Evolutionary conservation across 2,888 invertebrate species (phyloP).

Genomic region (Amphiduros pacificus): DNA sequence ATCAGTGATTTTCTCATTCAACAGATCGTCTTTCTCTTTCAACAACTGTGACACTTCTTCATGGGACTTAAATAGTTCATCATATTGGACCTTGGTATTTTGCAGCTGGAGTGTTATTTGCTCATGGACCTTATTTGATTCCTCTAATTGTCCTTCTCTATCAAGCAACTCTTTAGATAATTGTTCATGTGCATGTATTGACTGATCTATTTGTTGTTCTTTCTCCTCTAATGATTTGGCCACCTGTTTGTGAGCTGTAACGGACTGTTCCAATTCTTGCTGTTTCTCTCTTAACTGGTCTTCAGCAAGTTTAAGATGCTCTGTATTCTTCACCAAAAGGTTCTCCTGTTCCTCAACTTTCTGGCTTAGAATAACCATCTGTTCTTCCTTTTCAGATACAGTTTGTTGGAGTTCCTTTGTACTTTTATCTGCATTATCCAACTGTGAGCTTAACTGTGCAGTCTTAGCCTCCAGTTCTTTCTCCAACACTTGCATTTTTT

Average conservation of each 20-base stretch:
- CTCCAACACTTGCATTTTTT: not conserved
- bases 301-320: too few species aligned
- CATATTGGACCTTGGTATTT: not conserved
- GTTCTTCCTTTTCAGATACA: conserved; percentile 14
- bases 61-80: not conserved
- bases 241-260: too few species aligned
- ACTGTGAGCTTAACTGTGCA: conserved; percentile 1
- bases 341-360: not conserved
- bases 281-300: too few species aligned
- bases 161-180: not conserved
- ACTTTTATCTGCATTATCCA: conserved; percentile 4
- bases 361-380: conserved; percentile 13
- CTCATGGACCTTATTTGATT: too few species aligned
- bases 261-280: too few species aligned
- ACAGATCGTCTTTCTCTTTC: not conserved
- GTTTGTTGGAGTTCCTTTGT: not conserved
- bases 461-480: conserved; percentile 1
- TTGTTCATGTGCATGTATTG: not conserved
- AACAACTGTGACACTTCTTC: not conserved
- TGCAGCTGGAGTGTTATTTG: too few species aligned
- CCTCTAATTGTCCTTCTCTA: not conserved
- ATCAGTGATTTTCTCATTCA: not conserved
- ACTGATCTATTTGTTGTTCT: too few species aligned
- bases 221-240: too few species aligned
- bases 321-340: too few species aligned